Conservation (phyloP, 1,140 invertebrate species). For the Musca domestica region DNA sequence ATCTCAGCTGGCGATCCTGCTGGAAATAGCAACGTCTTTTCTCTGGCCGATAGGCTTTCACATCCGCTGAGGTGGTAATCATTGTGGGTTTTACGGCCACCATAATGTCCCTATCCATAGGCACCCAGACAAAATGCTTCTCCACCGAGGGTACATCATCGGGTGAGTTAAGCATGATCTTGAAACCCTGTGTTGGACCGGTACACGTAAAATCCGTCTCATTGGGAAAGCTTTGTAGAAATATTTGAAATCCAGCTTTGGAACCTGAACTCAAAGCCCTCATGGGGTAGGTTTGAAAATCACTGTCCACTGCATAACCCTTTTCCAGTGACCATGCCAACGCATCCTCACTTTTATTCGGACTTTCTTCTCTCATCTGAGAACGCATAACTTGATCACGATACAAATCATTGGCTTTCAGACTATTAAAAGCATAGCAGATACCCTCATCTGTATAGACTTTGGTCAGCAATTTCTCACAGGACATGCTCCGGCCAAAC, state of each 20-base stretch:
- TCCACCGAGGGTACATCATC: slow-evolving; percentile 61
- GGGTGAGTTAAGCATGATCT: slow-evolving; percentile 61
- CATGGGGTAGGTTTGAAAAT: slow-evolving; percentile 59
- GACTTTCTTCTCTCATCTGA: slow-evolving; percentile 2
- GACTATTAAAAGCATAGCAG: slow-evolving; percentile 71
- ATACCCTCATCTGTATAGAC: slow-evolving; percentile 69
- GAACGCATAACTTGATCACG: slow-evolving; percentile 52
- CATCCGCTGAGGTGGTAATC: slow-evolving; percentile 61
- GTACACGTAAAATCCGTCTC: slow-evolving; percentile 67
- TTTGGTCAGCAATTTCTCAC: slow-evolving; percentile 60
- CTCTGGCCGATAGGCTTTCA: slow-evolving; percentile 41
- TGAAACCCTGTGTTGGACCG: slow-evolving; percentile 68
- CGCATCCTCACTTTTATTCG: slow-evolving; percentile 25
- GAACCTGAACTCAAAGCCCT: slow-evolving; percentile 61
- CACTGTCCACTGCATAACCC: slow-evolving; percentile 58
- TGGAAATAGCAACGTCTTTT: slow-evolving; percentile 65
- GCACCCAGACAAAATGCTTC: slow-evolving; percentile 61
- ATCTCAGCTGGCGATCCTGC: slow-evolving; percentile 61
- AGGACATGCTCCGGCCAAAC: slow-evolving; percentile 53
- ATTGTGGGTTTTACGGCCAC: slow-evolving; percentile 63
- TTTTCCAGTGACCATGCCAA: slow-evolving; percentile 54
- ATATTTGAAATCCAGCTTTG: slow-evolving; percentile 62
- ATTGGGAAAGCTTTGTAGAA: slow-evolving; percentile 58
- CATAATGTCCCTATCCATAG: slow-evolving; percentile 56
- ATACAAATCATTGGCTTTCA: slow-evolving; percentile 61